These are phyloP conservation scores for Pavo muticus DNA, from an alignment of 2,113 vertebrate species.

Conservation along the genomic window DNA sequence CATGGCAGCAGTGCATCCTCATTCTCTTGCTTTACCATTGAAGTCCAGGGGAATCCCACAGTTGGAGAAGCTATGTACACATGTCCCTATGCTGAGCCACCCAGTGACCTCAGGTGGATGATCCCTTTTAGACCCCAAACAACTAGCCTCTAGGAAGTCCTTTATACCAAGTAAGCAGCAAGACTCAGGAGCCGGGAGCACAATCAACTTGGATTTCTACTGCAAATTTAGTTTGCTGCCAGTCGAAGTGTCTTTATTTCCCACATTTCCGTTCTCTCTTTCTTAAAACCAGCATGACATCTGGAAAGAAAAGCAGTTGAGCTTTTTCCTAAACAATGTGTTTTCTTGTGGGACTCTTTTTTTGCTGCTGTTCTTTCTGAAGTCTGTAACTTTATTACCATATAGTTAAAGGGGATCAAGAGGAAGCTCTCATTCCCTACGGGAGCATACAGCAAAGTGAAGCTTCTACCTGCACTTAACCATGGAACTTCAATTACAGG, in stretches of 20 bases:
- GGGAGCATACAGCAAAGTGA: neutral
- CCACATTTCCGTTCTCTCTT: neutral
- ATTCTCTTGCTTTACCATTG: neutral
- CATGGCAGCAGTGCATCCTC: neutral
- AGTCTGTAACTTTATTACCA: constrained; percentile 8
- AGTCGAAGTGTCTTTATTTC: neutral
- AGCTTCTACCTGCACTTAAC: neutral
- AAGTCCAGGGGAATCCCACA: neutral
- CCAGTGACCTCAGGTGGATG: neutral
- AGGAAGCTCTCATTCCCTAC: constrained; percentile 4
- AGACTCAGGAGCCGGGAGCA: neutral
- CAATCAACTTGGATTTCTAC: neutral
- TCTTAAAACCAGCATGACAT: neutral
- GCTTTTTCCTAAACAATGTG: neutral
- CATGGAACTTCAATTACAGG: constrained; percentile 1
- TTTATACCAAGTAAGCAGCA: neutral
- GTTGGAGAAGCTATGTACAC: rapidly evolving
- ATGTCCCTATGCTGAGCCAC: neutral
- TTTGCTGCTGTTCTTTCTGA: constrained; percentile 14
- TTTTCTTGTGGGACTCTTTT: neutral
- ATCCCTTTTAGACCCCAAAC: neutral
- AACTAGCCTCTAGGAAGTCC: neutral
- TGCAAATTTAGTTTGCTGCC: neutral
- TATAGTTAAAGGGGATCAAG: constrained; percentile 41
- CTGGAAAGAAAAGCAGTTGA: neutral